These are phyloP conservation scores for Arge pagana DNA, from an alignment of 2,888 invertebrate genomes.

Conservation along the genomic window DNA sequence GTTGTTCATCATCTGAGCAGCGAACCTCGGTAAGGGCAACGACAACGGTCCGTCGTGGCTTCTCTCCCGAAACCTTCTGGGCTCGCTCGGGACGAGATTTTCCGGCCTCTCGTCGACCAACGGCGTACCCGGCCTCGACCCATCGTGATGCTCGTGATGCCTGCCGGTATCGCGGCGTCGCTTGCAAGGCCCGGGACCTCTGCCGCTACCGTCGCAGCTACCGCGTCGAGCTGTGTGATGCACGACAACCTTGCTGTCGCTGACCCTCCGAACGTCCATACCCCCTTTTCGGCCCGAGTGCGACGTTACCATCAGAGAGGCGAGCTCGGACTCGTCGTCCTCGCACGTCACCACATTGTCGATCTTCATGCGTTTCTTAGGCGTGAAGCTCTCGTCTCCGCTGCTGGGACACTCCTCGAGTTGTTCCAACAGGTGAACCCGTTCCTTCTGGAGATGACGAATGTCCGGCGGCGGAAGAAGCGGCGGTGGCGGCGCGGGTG, in stretches of 20 bases:
- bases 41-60: slow-evolving; percentile 73
- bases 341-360: slow-evolving; percentile 58
- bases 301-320: slow-evolving; percentile 53
- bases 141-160: slow-evolving; percentile 63
- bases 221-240: slow-evolving; percentile 49
- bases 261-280: slow-evolving; percentile 54
- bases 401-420: slow-evolving; percentile 73
- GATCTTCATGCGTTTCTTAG: slow-evolving; percentile 70
- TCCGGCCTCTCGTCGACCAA: slow-evolving; percentile 82
- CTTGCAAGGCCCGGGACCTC: slow-evolving; percentile 49
- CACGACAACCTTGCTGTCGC: slow-evolving; percentile 51
- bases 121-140: slow-evolving; percentile 84
- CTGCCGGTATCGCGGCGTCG: slow-evolving; percentile 53
- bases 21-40: slow-evolving; percentile 87
- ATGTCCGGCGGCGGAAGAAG: slow-evolving; percentile 65
- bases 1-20: slow-evolving; percentile 66
- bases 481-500: slow-evolving; percentile 51
- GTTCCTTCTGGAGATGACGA: slow-evolving; percentile 71
- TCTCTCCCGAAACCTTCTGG: slow-evolving; percentile 70
- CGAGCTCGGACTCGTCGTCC: slow-evolving; percentile 54
- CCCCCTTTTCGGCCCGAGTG: slow-evolving; percentile 52
- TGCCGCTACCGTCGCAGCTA: slow-evolving; percentile 51
- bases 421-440: slow-evolving; percentile 72
- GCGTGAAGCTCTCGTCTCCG: slow-evolving; percentile 69
- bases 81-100: slow-evolving; percentile 73